Evolutionary conservation across 2,797 vertebrate species (phyloP), one percentile per base, ranked within the genome.

Genomic region (Acropternis orthonyx): DNA sequence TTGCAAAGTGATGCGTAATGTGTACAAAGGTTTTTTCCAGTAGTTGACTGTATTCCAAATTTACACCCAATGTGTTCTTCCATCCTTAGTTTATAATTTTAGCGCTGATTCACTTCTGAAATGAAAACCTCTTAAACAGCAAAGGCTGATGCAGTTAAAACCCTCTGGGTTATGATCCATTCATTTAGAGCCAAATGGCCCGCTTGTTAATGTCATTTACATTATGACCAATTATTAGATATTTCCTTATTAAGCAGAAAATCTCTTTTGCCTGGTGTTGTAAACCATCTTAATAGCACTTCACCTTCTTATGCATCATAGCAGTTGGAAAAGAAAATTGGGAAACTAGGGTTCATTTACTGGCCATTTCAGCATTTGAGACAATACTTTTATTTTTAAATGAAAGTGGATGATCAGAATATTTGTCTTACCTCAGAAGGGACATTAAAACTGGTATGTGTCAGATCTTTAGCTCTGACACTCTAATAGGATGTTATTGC

Each of bases 51-150:
- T 44, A 39, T 82, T 94, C 73, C 80, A 90, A 76, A 81, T 87
- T 90, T 73, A 84, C 34, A 71, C 44, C 62, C 61, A 68, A 21
- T 32, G 8, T 90, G 48, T 63, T 90, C 22, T 90, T 58, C 72
- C 21, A 46, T 71, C 43, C 74, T 89, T 68, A 72, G 36, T 56
- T 89, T 76, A 62, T 98, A 97, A 98, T 98, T 98, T 98, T 98
- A 98, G 97, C 96, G 96, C 96, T 93, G 90, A 97, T 97, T 97
- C 96, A 97, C 85, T 97, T 80, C 96, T 81, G 98, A 97, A 98
- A 98, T 97, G 88, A 96, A 97, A 98, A 97, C 12, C 93, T 94
- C 94, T 96, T 95, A 94, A 95, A 96, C 77, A 94, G 84, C 89
- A 84, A 77, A 94, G 86, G 62, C 81, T 95, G 93, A 92, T 83